Evolutionary conservation across 2,797 vertebrate genomes (phyloP).

Genomic region (Sphaeramia orbicularis): DNA sequence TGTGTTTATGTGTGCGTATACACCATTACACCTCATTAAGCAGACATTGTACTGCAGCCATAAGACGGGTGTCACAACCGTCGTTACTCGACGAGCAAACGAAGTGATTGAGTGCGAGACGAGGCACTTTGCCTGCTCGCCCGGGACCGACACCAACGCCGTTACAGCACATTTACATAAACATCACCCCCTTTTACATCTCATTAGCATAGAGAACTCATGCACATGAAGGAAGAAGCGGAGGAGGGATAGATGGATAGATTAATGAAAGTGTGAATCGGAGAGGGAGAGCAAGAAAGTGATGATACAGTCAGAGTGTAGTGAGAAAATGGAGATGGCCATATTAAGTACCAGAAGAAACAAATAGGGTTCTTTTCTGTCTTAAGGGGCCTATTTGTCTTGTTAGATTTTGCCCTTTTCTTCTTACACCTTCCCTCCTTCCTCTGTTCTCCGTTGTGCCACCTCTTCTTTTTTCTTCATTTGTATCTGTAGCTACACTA

Average conservation of each 20-base stretch:
- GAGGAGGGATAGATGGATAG: slow-evolving; percentile 43
- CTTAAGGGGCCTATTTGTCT: slow-evolving; percentile 42
- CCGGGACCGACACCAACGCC: slow-evolving; percentile 35
- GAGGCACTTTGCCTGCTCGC: slow-evolving; percentile 47
- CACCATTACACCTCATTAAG: slow-evolving; percentile 67
- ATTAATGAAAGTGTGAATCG: slow-evolving; percentile 41
- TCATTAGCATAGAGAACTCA: slow-evolving; percentile 71
- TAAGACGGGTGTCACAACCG: slow-evolving; percentile 47
- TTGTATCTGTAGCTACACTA: slow-evolving; percentile 3
- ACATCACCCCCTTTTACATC: slow-evolving; percentile 63
- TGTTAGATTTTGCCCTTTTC: slow-evolving; percentile 27
- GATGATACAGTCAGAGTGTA: slow-evolving; percentile 19
- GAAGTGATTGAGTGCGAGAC: slow-evolving; percentile 59
- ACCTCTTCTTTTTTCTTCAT: neutral
- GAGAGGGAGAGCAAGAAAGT: slow-evolving; percentile 3
- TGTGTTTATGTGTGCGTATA: slow-evolving; percentile 18
- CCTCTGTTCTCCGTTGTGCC: neutral
- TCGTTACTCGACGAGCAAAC: slow-evolving; percentile 30
- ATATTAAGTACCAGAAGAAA: slow-evolving; percentile 43
- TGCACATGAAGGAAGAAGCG: slow-evolving; percentile 37
- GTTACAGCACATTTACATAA: slow-evolving; percentile 73
- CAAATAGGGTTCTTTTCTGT: slow-evolving; percentile 38
- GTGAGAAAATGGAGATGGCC: slow-evolving; percentile 30
- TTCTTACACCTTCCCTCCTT: neutral
- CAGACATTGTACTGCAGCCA: slow-evolving; percentile 61